phyloP scores from a whole-genome alignment of 2,113 vertebrate genomes.

The Amblyopsis rosae region DNA sequence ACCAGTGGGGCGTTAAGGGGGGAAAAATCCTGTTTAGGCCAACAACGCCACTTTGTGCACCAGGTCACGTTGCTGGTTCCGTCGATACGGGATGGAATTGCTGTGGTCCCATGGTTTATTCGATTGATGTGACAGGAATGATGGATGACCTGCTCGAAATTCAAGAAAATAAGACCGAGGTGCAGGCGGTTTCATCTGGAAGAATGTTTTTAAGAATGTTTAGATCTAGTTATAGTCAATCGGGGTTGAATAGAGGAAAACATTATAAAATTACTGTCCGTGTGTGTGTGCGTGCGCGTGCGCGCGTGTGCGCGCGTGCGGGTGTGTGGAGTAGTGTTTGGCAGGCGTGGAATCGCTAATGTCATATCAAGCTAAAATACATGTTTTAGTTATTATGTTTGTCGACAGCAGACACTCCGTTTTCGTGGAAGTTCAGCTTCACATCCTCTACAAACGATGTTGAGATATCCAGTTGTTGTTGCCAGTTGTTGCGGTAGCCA shows the following conservation, averaged over 20 bases:
- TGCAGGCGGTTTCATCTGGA: neutral
- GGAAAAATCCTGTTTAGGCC: neutral
- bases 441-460: too few relatives aligned
- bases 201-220: neutral
- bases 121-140: constrained; percentile 52
- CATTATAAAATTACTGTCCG: neutral
- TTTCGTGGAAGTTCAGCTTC: too few relatives aligned
- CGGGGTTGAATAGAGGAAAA: constrained; percentile 12
- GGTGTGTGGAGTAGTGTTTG: neutral
- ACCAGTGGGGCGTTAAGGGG: neutral
- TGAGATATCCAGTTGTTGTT: too few relatives aligned
- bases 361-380: too few relatives aligned
- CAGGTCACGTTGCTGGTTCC: constrained; percentile 39
- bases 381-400: too few relatives aligned
- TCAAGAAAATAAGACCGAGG: constrained; percentile 4
- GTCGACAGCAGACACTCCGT: too few relatives aligned
- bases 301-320: too few relatives aligned
- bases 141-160: constrained; percentile 43
- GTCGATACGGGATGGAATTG: constrained; percentile 47
- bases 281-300: too few relatives aligned
- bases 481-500: too few relatives aligned
- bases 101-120: constrained; percentile 39
- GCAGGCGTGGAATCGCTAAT: neutral
- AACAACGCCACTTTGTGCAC: constrained; percentile 13
- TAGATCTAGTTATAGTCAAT: too few relatives aligned